Base-by-base conservation (phyloP, 1,140 invertebrate species). In the Piezodorus guildinii region DNA sequence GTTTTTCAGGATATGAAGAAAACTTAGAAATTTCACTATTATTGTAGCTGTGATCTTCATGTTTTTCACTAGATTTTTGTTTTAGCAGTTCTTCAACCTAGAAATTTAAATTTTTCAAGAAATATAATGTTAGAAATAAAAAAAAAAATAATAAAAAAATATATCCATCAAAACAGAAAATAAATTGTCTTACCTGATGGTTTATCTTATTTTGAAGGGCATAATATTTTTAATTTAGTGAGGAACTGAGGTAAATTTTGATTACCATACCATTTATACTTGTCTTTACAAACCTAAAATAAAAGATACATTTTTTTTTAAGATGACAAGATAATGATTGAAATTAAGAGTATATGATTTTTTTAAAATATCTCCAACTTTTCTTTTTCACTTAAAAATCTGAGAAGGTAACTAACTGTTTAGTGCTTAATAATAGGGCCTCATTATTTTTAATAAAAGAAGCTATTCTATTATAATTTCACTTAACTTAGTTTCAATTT, bases 191-290 rank as follows among this genome's bases (percentile, higher is more conserved):
- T 65, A 65, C 64, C 43, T 60, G 51, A 25, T 17, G 43, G 19
- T 65, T 21, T 16, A 62, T 46, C n/a, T 66, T 66, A 19, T 62
- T 66, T 21, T 68, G 66, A 12, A 68, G 25, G 46, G 67, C 72
- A 51, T 70, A n/a, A 66, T 16, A 65, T 64, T 66, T 70, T 72
- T 12, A 73, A 64, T 19, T 68, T 39, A 39, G 63, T 59, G 21
- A 73, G 60, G 9, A 67, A 70, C n/a, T 61, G 43, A 23, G 67
- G 30, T 2, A 72, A 66, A 60, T 73, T 69, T 45, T 70, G 68
- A 17, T 63, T 66, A 49, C 80, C 81, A 73, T 79, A 78, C 81
- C 81, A 83, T 12, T 77, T 70, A 69, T 83, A 83, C 45, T 78
- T 79, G 71, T 83, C 81, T 71, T 82, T 83, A 43, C 78, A 76